A percentile compares a stretch with the other conserved stretches of the same genome.
Conservation (phyloP, 92 coral and sea anemone genomes). For the Anthopleura xanthogrammica region DNA sequence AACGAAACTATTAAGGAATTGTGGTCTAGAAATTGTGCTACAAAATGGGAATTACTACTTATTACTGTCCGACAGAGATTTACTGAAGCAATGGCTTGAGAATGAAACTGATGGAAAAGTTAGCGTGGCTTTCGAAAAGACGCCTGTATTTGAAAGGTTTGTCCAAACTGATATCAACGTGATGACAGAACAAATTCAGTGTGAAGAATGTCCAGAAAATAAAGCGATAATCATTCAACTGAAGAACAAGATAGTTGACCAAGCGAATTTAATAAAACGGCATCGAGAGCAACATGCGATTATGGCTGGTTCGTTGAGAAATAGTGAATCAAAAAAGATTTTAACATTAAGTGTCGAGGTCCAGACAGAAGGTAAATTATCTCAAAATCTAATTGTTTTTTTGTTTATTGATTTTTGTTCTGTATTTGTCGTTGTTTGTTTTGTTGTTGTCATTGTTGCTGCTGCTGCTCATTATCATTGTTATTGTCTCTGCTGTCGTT, state of each 20-base stretch:
- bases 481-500: too few relatives aligned
- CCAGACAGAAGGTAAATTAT: not conserved
- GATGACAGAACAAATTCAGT: not conserved
- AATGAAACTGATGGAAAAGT: slow-evolving; percentile 51
- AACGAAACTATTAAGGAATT: slow-evolving; percentile 10
- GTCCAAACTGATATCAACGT: slow-evolving; percentile 3
- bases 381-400: not conserved
- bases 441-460: too few relatives aligned
- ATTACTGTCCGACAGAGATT: slow-evolving; percentile 59
- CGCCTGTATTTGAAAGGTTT: slow-evolving; percentile 20
- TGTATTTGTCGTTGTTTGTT: too few relatives aligned
- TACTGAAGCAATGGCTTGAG: slow-evolving; percentile 56
- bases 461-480: too few relatives aligned
- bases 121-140: slow-evolving; percentile 29
- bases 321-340: not conserved
- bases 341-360: not conserved
- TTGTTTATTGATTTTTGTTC: too few relatives aligned
- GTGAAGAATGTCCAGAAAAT: not conserved
- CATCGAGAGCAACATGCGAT: slow-evolving; percentile 12
- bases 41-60: slow-evolving; percentile 20
- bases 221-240: slow-evolving; percentile 46
- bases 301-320: not conserved
- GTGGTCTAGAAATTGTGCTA: slow-evolving; percentile 57
- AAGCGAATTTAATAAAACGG: slow-evolving; percentile 40
- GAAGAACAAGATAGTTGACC: slow-evolving; percentile 53